Evolutionary conservation across 2,797 vertebrate genomes (phyloP).

Genomic region (Sciurus carolinensis): DNA sequence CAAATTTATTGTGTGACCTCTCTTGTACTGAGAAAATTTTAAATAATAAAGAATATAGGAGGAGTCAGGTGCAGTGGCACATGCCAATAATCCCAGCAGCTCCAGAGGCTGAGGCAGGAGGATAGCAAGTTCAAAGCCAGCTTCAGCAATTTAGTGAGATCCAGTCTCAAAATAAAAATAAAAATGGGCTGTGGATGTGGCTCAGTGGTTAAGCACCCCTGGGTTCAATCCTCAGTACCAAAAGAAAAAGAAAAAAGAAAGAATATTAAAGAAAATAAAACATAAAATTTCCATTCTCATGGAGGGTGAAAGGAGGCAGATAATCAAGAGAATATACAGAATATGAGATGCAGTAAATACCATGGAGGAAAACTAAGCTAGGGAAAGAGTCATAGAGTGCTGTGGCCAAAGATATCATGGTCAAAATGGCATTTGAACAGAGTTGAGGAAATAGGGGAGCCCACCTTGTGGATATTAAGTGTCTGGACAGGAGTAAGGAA

Average conservation of each 20-base stretch:
- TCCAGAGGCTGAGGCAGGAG: too few species aligned
- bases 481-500: not conserved
- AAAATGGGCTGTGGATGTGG: too few species aligned
- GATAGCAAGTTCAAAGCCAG: too few species aligned
- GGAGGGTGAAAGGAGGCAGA: not conserved
- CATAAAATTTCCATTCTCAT: not conserved
- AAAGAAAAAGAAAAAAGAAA: too few species aligned
- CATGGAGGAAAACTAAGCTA: not conserved
- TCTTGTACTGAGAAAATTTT: not conserved
- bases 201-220: too few species aligned
- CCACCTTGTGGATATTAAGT: accelerated
- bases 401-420: not conserved
- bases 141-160: too few species aligned
- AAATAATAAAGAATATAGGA: not conserved
- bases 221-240: too few species aligned
- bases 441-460: not conserved
- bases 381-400: not conserved
- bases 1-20: not conserved
- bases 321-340: not conserved
- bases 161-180: too few species aligned
- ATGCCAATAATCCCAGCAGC: too few species aligned
- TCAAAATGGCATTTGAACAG: too few species aligned
- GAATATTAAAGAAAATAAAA: not conserved
- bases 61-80: too few species aligned
- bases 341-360: not conserved